A percentile compares a stretch with the other conserved stretches of the same genome.
These are phyloP conservation scores for Acrocephalus kingi DNA, from an alignment of 2,113 vertebrate genomes.

Conservation along the genomic window DNA sequence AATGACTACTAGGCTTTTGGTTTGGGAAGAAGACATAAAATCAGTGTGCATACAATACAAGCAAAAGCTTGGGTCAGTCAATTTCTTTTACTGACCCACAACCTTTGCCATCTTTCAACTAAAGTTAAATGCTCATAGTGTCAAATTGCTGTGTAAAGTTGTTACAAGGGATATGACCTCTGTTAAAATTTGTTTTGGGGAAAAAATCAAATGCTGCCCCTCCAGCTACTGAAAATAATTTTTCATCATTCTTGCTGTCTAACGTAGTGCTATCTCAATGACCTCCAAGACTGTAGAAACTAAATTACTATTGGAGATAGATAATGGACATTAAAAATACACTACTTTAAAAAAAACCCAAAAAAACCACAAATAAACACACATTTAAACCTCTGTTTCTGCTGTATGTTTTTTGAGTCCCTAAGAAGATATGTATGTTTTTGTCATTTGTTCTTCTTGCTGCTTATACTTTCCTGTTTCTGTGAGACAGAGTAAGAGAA, in stretches of 20 bases:
- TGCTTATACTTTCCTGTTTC: background rate
- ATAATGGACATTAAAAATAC: background rate
- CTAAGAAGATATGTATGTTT: background rate
- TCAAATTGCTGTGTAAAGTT: background rate
- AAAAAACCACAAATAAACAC: too few relatives aligned
- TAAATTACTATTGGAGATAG: background rate
- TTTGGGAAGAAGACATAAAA: background rate
- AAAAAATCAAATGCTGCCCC: fast-evolving
- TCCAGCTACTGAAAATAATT: background rate
- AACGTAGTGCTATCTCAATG: background rate
- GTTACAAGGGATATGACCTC: background rate
- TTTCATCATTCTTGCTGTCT: background rate
- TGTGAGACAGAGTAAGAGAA: background rate
- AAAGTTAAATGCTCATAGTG: background rate
- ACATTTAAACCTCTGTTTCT: background rate
- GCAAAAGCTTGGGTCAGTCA: background rate
- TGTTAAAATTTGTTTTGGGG: background rate
- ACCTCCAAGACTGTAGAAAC: background rate
- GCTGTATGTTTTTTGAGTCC: background rate
- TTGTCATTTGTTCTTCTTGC: background rate
- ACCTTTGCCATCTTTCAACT: background rate
- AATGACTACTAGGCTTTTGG: background rate
- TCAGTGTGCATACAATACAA: background rate
- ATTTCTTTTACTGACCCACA: background rate
- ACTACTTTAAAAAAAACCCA: background rate